phyloP scores from a whole-genome alignment of 2,888 invertebrate genomes.

The Lepidochrysops patricia region DNA sequence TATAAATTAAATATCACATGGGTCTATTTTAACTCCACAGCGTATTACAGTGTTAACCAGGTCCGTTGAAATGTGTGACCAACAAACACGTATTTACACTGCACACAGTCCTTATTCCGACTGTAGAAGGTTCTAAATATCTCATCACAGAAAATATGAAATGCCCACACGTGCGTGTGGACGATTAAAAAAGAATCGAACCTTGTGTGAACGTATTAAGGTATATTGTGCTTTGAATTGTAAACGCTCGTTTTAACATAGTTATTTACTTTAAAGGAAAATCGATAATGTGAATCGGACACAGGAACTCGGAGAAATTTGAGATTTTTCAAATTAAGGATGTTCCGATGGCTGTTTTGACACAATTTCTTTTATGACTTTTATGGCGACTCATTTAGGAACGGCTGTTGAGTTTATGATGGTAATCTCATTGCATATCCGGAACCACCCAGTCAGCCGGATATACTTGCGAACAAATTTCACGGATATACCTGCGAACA shows the following conservation, averaged over 20 bases:
- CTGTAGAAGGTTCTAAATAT: slow-evolving; percentile 26
- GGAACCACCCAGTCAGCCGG: not conserved
- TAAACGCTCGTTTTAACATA: slow-evolving; percentile 25
- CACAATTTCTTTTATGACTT: not conserved
- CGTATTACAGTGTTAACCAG: not conserved
- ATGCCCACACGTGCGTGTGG: not conserved
- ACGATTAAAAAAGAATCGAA: not conserved
- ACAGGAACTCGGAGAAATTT: slow-evolving; percentile 60
- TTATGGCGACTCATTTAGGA: not conserved
- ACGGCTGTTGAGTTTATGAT: not conserved
- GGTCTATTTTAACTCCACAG: not conserved
- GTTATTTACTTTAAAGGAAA: slow-evolving; percentile 56
- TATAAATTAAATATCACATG: not conserved
- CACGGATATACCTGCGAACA: too few species aligned
- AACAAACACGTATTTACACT: not conserved
- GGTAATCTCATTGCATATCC: too few species aligned
- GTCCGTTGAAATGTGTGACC: not conserved
- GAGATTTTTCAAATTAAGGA: slow-evolving; percentile 57
- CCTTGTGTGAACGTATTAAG: slow-evolving; percentile 26
- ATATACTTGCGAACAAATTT: too few species aligned
- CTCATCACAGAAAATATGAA: not conserved
- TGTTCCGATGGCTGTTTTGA: slow-evolving; percentile 37
- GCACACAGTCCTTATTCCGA: not conserved
- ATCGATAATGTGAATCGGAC: slow-evolving; percentile 63
- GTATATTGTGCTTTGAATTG: slow-evolving; percentile 20